Evolutionary conservation across 2,113 vertebrate genomes (phyloP).

Genomic region (Trematocara stigmaticum): DNA sequence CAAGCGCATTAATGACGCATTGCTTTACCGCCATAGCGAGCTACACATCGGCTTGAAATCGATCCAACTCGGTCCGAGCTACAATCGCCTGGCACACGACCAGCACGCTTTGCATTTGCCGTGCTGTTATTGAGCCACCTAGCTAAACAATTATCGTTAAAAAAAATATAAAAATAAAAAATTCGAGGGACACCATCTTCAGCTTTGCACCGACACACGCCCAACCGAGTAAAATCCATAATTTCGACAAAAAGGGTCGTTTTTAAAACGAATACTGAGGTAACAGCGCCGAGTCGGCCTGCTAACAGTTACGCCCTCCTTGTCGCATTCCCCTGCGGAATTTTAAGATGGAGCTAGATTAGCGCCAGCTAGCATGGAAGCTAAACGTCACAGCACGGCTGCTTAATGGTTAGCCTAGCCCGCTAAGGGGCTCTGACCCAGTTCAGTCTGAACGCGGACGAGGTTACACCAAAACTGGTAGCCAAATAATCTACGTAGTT

Average conservation of each 20-base stretch:
- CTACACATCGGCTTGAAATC: background rate
- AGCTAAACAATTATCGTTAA: background rate
- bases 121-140: background rate
- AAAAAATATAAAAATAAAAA: background rate
- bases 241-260: no score
- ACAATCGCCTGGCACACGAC: background rate
- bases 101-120: background rate
- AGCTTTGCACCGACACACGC: background rate
- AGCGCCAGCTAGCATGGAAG: conserved; percentile 35
- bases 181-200: background rate
- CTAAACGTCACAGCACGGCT: background rate
- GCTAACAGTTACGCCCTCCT: conserved; percentile 64
- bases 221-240: background rate
- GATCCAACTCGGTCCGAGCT: background rate
- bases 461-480: background rate
- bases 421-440: conserved; percentile 31
- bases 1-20: background rate
- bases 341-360: conserved; percentile 62
- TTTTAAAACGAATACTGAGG: background rate
- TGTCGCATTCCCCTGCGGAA: conserved; percentile 64
- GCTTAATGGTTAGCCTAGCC: conserved; percentile 16
- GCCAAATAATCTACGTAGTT: background rate
- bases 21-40: background rate
- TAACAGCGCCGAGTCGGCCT: background rate
- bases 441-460: background rate